Evolutionary conservation across 2,797 vertebrate genomes (phyloP).

Genomic region (Valencia hispanica): DNA sequence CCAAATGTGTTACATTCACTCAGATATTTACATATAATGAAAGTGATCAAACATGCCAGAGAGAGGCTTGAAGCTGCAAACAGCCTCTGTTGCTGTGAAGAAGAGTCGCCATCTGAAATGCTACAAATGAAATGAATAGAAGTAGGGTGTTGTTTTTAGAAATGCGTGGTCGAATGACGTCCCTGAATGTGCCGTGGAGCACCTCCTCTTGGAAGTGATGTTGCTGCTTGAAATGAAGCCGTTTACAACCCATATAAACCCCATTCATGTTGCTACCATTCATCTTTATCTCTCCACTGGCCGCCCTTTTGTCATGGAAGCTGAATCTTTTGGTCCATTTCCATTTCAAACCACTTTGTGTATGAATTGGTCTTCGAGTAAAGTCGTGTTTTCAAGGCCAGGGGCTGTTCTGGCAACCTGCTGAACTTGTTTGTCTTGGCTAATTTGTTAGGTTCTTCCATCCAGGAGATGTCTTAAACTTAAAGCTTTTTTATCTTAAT

Average conservation of each 20-base stretch:
- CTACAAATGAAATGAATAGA: background rate
- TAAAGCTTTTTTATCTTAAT: background rate
- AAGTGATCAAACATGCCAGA: background rate
- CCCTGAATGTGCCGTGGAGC: background rate
- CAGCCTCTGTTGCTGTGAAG: background rate
- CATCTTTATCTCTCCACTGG: constrained; percentile 46
- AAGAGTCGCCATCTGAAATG: background rate
- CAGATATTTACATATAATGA: too few relatives aligned
- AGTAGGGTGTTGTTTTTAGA: background rate
- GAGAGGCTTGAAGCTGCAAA: background rate
- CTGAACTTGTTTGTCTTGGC: constrained; percentile 31
- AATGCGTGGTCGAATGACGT: background rate
- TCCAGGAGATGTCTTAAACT: too few relatives aligned
- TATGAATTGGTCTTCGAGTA: constrained; percentile 37
- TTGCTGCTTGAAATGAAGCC: constrained; percentile 1
- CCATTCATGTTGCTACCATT: constrained; percentile 35
- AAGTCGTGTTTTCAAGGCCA: constrained; percentile 54
- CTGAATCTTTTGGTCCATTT: constrained; percentile 58
- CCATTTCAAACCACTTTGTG: constrained; percentile 60
- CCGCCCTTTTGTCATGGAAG: constrained; percentile 65
- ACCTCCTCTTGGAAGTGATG: background rate
- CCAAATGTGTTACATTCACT: background rate
- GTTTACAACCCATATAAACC: constrained; percentile 28
- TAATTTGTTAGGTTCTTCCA: too few relatives aligned
- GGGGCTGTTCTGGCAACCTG: constrained; percentile 40